Conservation (phyloP, 2,113 vertebrate genomes). For the Chunga burmeisteri region DNA sequence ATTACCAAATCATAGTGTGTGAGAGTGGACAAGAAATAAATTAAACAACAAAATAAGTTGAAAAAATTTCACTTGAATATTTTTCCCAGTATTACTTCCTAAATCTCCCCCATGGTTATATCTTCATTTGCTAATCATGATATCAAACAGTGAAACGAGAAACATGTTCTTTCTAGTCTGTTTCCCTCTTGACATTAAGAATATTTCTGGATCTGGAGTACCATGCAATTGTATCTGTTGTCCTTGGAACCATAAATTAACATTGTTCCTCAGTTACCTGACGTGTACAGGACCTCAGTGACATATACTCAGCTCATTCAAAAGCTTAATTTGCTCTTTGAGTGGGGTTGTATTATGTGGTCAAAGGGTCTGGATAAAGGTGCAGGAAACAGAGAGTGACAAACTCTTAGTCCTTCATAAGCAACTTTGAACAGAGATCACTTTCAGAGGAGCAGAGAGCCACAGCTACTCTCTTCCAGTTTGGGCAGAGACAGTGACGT, state of each 20-base stretch:
- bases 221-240: not conserved
- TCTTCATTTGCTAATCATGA: not conserved
- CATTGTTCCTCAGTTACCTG: not conserved
- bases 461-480: conserved; percentile 45
- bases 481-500: conserved; percentile 62
- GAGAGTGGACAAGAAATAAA: not conserved
- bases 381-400: not conserved
- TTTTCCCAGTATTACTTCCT: not conserved
- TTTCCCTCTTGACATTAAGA: not conserved
- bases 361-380: conserved; percentile 68
- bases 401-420: not conserved
- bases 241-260: conserved; percentile 8
- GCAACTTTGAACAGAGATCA: not conserved
- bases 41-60: not conserved
- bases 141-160: not conserved
- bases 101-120: not conserved
- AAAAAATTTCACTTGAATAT: not conserved
- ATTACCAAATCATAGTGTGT: not conserved
- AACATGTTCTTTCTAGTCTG: not conserved
- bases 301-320: conserved; percentile 66
- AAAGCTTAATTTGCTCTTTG: conserved; percentile 80
- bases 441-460: conserved; percentile 9
- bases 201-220: not conserved
- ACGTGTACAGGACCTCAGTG: not conserved
- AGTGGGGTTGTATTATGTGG: conserved; percentile 75